Evolutionary conservation across 1,140 invertebrate genomes (phyloP).

Genomic region (Pseudobourletiella spinata): DNA sequence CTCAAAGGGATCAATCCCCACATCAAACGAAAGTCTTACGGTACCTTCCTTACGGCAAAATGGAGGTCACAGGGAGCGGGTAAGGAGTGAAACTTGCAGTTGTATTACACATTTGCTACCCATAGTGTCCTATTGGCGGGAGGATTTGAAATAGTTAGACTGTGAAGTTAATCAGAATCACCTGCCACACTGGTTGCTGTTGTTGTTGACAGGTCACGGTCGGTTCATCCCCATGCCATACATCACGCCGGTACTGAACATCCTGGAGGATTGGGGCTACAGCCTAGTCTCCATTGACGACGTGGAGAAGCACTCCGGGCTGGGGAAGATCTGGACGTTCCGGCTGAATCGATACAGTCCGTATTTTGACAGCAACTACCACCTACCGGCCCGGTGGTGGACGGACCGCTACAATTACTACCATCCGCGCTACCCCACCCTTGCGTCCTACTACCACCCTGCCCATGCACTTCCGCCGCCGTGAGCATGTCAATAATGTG

Average conservation of each 20-base stretch:
- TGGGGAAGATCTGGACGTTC: neutral
- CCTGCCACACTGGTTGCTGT: too few relatives aligned
- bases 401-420: neutral
- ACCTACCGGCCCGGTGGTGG: neutral
- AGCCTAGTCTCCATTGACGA: neutral
- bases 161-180: neutral
- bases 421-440: neutral
- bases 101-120: neutral
- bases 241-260: conserved; percentile 1
- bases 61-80: neutral
- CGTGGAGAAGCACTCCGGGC: neutral
- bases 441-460: neutral
- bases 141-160: neutral
- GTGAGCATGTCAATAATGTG: too few relatives aligned
- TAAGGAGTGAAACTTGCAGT: neutral
- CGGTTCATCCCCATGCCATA: neutral
- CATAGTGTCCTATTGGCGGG: neutral
- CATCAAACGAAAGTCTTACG: neutral
- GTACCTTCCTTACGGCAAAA: conserved; percentile 4
- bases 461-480: neutral
- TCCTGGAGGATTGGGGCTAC: conserved; percentile 1
- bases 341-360: neutral
- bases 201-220: neutral
- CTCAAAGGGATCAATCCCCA: too few relatives aligned
- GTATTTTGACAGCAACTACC: neutral